Evolutionary conservation across 2,888 invertebrate genomes (phyloP).

Genomic region (Geophilus truncorum): DNA sequence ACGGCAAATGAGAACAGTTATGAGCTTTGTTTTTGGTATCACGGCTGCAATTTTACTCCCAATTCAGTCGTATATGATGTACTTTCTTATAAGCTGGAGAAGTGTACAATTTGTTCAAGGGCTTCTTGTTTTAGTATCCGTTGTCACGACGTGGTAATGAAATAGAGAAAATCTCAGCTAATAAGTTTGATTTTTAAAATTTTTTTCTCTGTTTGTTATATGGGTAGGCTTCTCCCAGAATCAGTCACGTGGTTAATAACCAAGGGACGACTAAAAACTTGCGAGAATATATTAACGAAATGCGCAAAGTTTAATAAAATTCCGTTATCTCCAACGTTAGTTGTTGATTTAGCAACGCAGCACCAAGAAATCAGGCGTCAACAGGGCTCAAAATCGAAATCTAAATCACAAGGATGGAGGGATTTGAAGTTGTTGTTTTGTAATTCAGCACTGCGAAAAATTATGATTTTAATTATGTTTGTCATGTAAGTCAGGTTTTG

Average conservation of each 20-base stretch:
- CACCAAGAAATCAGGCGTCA: background rate
- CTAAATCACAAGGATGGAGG: background rate
- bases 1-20: background rate
- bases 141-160: background rate
- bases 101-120: background rate
- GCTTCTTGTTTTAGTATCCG: background rate
- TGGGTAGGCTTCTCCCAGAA: constrained; percentile 1
- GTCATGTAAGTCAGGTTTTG: background rate
- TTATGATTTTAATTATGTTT: background rate
- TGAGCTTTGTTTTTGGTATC: background rate
- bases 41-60: background rate
- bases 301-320: background rate
- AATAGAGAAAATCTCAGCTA: background rate
- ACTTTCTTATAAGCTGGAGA: background rate
- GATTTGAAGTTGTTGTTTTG: background rate
- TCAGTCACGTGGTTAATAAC: background rate
- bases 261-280: background rate
- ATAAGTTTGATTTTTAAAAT: background rate
- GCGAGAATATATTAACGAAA: background rate
- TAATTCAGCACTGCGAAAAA: background rate
- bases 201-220: too few relatives aligned
- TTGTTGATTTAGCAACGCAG: background rate
- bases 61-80: background rate
- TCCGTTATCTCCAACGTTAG: background rate
- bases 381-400: background rate